Conservation (phyloP, 1,140 invertebrate genomes). For the Hirudo medicinalis region DNA sequence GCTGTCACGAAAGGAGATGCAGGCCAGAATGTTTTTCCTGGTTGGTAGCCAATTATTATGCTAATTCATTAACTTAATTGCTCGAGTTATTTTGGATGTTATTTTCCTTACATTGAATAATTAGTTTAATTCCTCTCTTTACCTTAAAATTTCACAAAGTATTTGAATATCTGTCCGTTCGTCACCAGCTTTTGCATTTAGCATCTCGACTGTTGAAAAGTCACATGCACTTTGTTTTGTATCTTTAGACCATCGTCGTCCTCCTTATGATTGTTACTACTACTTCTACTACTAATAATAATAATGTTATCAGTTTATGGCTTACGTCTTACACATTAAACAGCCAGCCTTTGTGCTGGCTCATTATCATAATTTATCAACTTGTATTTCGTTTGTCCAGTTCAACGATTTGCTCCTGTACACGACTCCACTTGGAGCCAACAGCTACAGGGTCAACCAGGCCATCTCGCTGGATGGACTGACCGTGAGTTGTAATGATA, state of each 20-base stretch:
- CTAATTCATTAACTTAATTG: too few relatives aligned
- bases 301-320: constrained; percentile 3
- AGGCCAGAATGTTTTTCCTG: constrained; percentile 57
- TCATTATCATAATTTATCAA: too few relatives aligned
- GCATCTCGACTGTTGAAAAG: too few relatives aligned
- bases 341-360: background rate
- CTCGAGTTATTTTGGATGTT: too few relatives aligned
- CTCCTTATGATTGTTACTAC: too few relatives aligned
- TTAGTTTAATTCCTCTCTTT: too few relatives aligned
- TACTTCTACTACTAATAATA: background rate
- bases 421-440: constrained; percentile 41
- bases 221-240: too few relatives aligned
- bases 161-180: too few relatives aligned
- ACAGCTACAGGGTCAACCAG: constrained; percentile 47
- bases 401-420: constrained; percentile 58
- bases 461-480: constrained; percentile 51
- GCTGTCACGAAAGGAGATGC: constrained; percentile 53
- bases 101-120: too few relatives aligned
- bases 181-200: too few relatives aligned
- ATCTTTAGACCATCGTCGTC: too few relatives aligned
- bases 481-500: constrained; percentile 42
- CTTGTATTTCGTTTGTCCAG: constrained; percentile 40
- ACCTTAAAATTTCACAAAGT: too few relatives aligned
- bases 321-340: background rate
- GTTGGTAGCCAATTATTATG: constrained; percentile 38